Percentiles rank a stretch among this genome's conserved stretches.
Conservation (phyloP, 2,888 invertebrate species). For the Pimpla rufipes region DNA sequence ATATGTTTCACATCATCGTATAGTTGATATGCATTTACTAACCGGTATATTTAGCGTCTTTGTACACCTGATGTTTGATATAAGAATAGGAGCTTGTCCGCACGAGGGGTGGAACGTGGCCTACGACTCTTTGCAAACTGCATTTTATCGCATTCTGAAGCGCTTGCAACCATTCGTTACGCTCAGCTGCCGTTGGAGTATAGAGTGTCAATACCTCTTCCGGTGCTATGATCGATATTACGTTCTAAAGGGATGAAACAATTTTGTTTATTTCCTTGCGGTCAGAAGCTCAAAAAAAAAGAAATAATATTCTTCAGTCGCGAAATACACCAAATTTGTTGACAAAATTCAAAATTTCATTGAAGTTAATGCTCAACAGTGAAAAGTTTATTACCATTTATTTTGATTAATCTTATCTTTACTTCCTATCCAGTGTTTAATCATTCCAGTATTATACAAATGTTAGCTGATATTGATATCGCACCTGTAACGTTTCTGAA, state of each 20-base stretch:
- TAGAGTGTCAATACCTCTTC: slow-evolving; percentile 91
- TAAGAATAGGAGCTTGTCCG: slow-evolving; percentile 92
- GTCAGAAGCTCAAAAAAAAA: background rate
- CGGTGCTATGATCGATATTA: slow-evolving; percentile 91
- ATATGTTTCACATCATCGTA: too few species aligned
- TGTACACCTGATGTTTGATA: slow-evolving; percentile 90
- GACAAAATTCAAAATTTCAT: too few species aligned
- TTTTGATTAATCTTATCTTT: background rate
- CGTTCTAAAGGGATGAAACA: slow-evolving; percentile 84
- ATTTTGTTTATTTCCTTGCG: background rate
- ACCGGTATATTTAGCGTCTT: slow-evolving; percentile 92
- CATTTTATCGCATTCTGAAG: slow-evolving; percentile 91
- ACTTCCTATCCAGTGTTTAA: background rate
- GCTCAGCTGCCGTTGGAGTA: slow-evolving; percentile 89
- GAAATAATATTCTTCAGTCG: too few species aligned
- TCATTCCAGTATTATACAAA: background rate
- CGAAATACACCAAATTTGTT: too few species aligned
- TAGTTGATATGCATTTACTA: slow-evolving; percentile 58
- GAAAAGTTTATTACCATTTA: background rate
- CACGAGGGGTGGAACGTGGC: slow-evolving; percentile 89
- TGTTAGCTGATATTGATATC: slow-evolving; percentile 51
- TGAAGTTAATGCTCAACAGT: too few species aligned
- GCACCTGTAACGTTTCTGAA: slow-evolving; percentile 87
- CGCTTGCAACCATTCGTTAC: slow-evolving; percentile 92
- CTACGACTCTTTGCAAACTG: slow-evolving; percentile 88